Evolutionary conservation across 2,888 invertebrate genomes (phyloP), one percentile per base, ranked within the genome.

Genomic region (Girardia tigrina): DNA sequence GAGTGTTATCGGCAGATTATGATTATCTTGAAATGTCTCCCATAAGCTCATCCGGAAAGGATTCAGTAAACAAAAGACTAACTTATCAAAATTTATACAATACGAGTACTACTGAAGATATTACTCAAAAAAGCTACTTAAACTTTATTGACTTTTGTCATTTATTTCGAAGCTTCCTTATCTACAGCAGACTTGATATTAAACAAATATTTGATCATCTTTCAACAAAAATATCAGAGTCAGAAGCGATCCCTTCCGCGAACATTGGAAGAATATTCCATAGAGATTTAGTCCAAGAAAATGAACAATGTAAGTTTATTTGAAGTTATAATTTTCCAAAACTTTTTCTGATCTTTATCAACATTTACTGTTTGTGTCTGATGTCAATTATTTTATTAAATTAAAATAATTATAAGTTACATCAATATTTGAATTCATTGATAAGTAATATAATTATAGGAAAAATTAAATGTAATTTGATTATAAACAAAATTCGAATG

Each of bases 111-210:
- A 73, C 73, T 20, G 71, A 74, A 26, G 75, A 75, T 28, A 90
- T 91, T 36, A 90, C 91, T 8, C 91, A 90, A 83, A 91, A 91
- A 84, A 91, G 90, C 0, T 90, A 91, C 81, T 85, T 93, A 79
- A 90, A 91, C 81, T 92, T 94, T 81, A 88, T 90, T 83, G 93
- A 94, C 83, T 94, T 94, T 83, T 90, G 92, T 36, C 89, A 91
- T 72, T 87, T 94, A 76, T 94, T 92, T 86, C 89, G 91, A 80
- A 90, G 93, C 78, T 94, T 84, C 79, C 89, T 91, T 83, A 87
- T 93, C 80, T 87, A 92, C 78, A 91, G 91, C 85, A 87, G 94
- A 23, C 92, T 91, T 80, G 94, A 94, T 84, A 86, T 94, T 29
- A 87, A 91, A 78, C 92, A 91, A 81, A 87, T 92, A 71, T 93